Evolutionary conservation across 2,888 invertebrate species (phyloP).

Genomic region (Ichneumoninae sp.): DNA sequence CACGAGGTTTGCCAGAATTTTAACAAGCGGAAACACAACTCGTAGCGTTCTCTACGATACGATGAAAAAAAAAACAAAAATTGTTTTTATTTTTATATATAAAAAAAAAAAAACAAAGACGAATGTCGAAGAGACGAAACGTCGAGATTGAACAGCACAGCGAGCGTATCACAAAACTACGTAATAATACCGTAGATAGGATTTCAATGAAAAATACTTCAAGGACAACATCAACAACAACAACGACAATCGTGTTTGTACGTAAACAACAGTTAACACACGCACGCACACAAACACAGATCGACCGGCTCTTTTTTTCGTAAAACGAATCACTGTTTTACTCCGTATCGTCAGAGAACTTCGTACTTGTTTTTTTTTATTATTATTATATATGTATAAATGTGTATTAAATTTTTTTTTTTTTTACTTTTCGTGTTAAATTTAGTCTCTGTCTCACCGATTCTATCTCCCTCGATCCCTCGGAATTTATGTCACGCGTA

Average conservation of each 20-base stretch:
- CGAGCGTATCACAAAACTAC: constrained; percentile 12
- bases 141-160: constrained; percentile 31
- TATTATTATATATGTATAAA: constrained; percentile 10
- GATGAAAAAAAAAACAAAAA: neutral
- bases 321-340: constrained; percentile 38
- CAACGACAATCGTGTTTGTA: constrained; percentile 6
- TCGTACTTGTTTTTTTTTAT: constrained; percentile 8
- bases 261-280: constrained; percentile 19
- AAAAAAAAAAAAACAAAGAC: constrained; percentile 23
- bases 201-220: constrained; percentile 1
- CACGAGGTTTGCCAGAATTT: constrained; percentile 40
- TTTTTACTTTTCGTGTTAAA: constrained; percentile 47
- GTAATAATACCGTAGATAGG: constrained; percentile 12
- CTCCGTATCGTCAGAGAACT: constrained; percentile 22
- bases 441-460: constrained; percentile 60
- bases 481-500: constrained; percentile 66
- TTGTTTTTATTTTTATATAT: neutral
- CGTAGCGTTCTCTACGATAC: constrained; percentile 15
- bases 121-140: constrained; percentile 10
- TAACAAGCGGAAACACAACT: constrained; percentile 29
- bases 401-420: constrained; percentile 37
- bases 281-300: constrained; percentile 69
- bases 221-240: constrained; percentile 8
- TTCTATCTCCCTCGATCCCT: constrained; percentile 59
- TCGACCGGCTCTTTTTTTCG: constrained; percentile 23